A percentile compares a stretch with the other conserved stretches of the same genome.
Conservation (phyloP, 2,888 invertebrate species). For the Ennomos quercinarius region DNA sequence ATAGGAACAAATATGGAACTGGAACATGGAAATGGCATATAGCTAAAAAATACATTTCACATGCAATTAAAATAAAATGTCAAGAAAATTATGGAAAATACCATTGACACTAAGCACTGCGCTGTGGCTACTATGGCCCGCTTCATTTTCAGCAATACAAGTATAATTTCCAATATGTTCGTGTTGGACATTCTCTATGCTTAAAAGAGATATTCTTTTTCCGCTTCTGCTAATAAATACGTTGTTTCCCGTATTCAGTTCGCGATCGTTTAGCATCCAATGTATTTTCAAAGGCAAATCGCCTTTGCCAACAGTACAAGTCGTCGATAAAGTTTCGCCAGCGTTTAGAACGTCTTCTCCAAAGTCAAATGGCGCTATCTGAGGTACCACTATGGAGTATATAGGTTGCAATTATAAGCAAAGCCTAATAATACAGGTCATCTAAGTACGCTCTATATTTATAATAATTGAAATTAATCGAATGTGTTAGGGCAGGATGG, state of each 20-base stretch:
- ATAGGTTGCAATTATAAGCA: neutral
- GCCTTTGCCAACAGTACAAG: slow-evolving; percentile 89
- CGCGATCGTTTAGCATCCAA: slow-evolving; percentile 88
- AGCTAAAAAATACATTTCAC: slow-evolving; percentile 1
- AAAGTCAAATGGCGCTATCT: slow-evolving; percentile 90
- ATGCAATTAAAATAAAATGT: slow-evolving; percentile 28
- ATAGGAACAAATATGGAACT: neutral
- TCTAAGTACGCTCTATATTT: neutral
- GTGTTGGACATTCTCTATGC: slow-evolving; percentile 84
- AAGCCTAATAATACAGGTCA: neutral
- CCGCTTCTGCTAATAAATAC: slow-evolving; percentile 50
- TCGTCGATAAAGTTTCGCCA: slow-evolving; percentile 89
- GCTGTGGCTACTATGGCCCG: slow-evolving; percentile 86
- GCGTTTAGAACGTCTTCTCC: slow-evolving; percentile 90
- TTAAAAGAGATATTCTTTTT: slow-evolving; percentile 75
- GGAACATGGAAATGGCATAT: slow-evolving; percentile 1
- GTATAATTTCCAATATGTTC: slow-evolving; percentile 87
- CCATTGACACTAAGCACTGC: slow-evolving; percentile 89
- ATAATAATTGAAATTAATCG: neutral
- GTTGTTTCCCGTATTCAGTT: slow-evolving; percentile 63
- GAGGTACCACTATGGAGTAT: slow-evolving; percentile 85
- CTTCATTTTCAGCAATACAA: slow-evolving; percentile 87
- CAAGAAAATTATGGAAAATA: slow-evolving; percentile 52
- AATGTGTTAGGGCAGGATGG: slow-evolving; percentile 6
- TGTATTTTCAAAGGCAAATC: slow-evolving; percentile 88